Base-by-base conservation (phyloP, 2,797 vertebrate species). In the Phoebastria nigripes region DNA sequence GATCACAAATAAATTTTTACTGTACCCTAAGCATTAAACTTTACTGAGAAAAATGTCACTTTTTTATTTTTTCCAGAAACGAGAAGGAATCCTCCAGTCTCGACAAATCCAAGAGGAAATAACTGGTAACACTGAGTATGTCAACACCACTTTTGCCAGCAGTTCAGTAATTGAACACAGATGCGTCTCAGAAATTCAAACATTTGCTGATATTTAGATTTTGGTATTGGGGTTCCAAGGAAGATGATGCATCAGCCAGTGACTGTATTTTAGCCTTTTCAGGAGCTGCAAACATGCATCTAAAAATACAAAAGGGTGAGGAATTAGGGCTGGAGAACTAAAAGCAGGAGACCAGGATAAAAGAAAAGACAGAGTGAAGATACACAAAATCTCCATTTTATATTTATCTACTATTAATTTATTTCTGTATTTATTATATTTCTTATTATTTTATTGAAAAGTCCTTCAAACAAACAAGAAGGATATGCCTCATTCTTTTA, bases 51-150 rank as follows among this genome's bases (percentile, higher is more conserved):
- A 94, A 84, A 92, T 89, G 73, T 63, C 8, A 19, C 58, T 88
- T 91, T 61, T 89, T 79, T 67, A n/a, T 89, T 83, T 88, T 55
- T 97, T 98, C 93, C 98, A 99, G 99, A 99, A 99, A 98, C 98
- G 99, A 98, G 99, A 99, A 97, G 99, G 99, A 95, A 99, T 99
- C 97, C 99, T 99, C 72, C 99, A 99, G 97, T 99, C 99, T 80
- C 98, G 99, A 95, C 99, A 99, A 97, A 98, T 99, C 96, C 99
- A 99, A 96, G 99, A 99, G 98, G 99, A 99, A 98, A 99, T 99
- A 98, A 99, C 99, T 79, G 99, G 99, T 94, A 99, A 99, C 98
- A 99, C 99, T 52, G 99, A 99, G 99, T 99, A 98, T 98, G 99
- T 98, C 96, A 98, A 97, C 97, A 97, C 94, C 77, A 63, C 89